Conservation (phyloP, 2,888 invertebrate genomes). For the Athetis lepigone region DNA sequence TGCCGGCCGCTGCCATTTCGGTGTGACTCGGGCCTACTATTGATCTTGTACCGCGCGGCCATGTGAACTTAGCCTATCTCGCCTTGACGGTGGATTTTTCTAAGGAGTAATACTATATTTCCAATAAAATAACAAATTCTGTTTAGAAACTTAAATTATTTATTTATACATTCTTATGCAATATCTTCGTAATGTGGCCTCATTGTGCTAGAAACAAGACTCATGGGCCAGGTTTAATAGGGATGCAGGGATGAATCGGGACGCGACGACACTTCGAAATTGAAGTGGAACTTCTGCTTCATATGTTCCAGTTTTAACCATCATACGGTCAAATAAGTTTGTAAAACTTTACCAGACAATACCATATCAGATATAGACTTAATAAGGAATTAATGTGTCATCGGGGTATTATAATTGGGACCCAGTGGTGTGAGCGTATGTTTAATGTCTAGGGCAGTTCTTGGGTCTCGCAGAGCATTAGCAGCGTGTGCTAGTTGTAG, state of each 20-base stretch:
- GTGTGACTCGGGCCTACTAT: too few species aligned
- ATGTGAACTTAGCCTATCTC: too few species aligned
- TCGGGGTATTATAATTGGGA: constrained; percentile 74
- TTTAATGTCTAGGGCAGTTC: constrained; percentile 88
- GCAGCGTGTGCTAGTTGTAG: constrained; percentile 97
- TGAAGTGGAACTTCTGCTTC: background rate
- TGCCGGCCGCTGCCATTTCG: too few species aligned
- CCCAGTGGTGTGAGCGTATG: constrained; percentile 82
- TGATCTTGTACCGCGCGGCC: too few species aligned
- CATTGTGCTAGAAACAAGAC: background rate
- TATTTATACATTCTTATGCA: background rate
- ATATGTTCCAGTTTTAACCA: background rate
- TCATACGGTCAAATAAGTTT: too few species aligned
- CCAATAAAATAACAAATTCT: background rate
- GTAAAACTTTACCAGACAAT: background rate
- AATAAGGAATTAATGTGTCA: constrained; percentile 63
- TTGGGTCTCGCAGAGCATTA: constrained; percentile 94
- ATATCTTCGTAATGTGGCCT: background rate
- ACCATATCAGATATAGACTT: background rate
- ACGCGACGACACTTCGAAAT: too few species aligned
- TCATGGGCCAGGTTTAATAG: too few species aligned
- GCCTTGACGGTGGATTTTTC: too few species aligned
- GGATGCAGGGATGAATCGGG: too few species aligned
- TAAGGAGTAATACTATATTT: too few species aligned
- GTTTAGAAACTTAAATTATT: background rate